Evolutionary conservation across 2,113 vertebrate genomes (phyloP), one percentile per base, ranked within the genome.

Genomic region (Empidonax traillii): DNA sequence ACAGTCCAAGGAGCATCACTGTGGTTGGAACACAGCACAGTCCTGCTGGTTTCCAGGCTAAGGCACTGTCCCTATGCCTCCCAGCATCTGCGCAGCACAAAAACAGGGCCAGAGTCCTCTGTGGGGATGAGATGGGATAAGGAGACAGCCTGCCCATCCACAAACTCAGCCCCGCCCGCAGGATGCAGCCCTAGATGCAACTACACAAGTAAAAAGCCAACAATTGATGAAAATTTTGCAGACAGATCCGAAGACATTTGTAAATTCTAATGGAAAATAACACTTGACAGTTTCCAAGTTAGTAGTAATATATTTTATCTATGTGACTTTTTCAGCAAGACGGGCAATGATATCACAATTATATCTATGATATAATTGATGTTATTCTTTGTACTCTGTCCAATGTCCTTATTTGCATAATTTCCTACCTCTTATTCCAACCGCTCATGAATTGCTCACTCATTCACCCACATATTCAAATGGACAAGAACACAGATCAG

Each of bases 21-120:
- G 11, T 1, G 2, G 13, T 35, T 76, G 39, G 24, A 72, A 23
- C 3, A 4, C 2, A 1, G 20, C 25, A n/a, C 3, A 5, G 33
- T 61, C 4, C n/a, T 83, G 30, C 14, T 5, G 10, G 58, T 51
- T 89, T 63, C 53, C 81, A 72, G 56, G n/a, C 46, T 56, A 77
- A 66, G 33, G 12, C 17, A 47, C 39, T 16, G 37, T 53, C 2
- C 8, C 33, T 55, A 33, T 25, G 46, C 20, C 33, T 79, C 35
- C 52, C 53, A 37, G 37, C 44, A 73, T 30, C 62, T 44, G 3
- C 46, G 52, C 39, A 43, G 78, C 43, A 82, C 37, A 61, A 63
- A 63, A 77, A 6, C 0, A 2, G 23, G 43, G 77, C 69, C 58
- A 21, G 43, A 55, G 35, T 20, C 22, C 35, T 78, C 3, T 1